Evolutionary conservation across 2,888 invertebrate species (phyloP).

Genomic region (Drosophila mulleri): DNA sequence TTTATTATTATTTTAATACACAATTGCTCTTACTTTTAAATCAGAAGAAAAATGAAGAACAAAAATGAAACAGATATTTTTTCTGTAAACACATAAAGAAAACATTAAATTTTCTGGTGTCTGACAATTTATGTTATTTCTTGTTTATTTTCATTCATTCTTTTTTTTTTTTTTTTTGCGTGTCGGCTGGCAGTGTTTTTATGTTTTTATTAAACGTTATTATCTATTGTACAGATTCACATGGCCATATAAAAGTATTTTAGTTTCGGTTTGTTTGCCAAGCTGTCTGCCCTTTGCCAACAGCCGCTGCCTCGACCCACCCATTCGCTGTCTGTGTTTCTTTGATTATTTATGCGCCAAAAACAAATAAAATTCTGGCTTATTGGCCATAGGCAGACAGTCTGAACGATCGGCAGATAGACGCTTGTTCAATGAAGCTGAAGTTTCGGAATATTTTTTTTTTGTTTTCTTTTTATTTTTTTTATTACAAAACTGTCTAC

Average conservation of each 20-base stretch:
- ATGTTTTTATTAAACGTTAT: constrained; percentile 54
- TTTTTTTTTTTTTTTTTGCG: not conserved
- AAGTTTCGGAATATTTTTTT: constrained; percentile 16
- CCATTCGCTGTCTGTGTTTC: constrained; percentile 9
- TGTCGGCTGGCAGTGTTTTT: constrained; percentile 31
- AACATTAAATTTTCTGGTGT: constrained; percentile 63
- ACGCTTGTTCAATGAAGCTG: constrained; percentile 25
- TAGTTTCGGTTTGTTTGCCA: constrained; percentile 65
- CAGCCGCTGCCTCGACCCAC: not conserved
- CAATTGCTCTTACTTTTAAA: constrained; percentile 40
- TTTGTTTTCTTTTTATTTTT: constrained; percentile 26
- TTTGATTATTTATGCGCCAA: constrained; percentile 71
- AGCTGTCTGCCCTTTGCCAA: constrained; percentile 47
- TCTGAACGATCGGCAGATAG: constrained; percentile 19
- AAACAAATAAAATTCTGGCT: constrained; percentile 63
- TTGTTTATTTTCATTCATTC: constrained; percentile 1
- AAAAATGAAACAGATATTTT: not conserved
- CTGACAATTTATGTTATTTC: constrained; percentile 41
- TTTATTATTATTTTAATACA: not conserved
- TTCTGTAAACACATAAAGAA: constrained; percentile 49
- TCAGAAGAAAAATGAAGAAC: not conserved
- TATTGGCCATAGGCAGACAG: constrained; percentile 51
- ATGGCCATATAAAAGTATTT: constrained; percentile 34
- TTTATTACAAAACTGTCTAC: constrained; percentile 34
- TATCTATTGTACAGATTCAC: constrained; percentile 56